Base-by-base conservation (phyloP, 2,797 vertebrate species). In the Monodelphis domestica region DNA sequence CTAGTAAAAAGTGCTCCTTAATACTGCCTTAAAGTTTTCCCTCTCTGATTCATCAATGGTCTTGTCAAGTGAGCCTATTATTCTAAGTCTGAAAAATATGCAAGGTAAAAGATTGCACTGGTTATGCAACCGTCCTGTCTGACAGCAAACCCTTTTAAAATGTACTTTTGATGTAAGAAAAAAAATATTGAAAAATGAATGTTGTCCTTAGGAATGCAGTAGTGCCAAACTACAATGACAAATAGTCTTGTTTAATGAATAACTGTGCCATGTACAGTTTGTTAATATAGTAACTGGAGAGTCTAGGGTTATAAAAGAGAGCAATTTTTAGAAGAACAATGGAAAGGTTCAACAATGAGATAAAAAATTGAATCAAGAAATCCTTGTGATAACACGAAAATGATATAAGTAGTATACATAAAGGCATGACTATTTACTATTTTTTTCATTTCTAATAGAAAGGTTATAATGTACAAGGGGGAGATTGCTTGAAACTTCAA, bases 11-110 rank as follows among this genome's bases (percentile, higher is more conserved):
- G 45, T 78, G 70, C 90, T 96, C 63, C 93, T 53, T 95, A 94
- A 93, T 9, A 9, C 95, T 97, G 91, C 30, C 95, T 95, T 94
- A 91, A 98, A 98, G 91, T 91, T 95, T 90, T 89, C 50, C 92
- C 90, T 98, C 93, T 93, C 93, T 98, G 96, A 63, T 97, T 97
- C 95, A 97, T 97, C 93, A 93, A 54, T 92, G 57, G 84, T 84
- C 87, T 93, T 97, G 96, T 97, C 97, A 97, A 96, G 92, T 53
- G 87, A 97, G 94, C 29, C 94, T 95, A 96, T 97, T 97, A 95
- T 95, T 94, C 92, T 97, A 95, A 97, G 84, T 89, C 63, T 97
- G 97, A 97, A 97, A 98, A 97, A 98, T 98, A 97, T 96, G 95
- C 89, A 96, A 94, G 78, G 97, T 91, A 96, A 97, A 96, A 94